Evolutionary conservation across 2,888 invertebrate species (phyloP).

Genomic region (Habroteleia sp.): DNA sequence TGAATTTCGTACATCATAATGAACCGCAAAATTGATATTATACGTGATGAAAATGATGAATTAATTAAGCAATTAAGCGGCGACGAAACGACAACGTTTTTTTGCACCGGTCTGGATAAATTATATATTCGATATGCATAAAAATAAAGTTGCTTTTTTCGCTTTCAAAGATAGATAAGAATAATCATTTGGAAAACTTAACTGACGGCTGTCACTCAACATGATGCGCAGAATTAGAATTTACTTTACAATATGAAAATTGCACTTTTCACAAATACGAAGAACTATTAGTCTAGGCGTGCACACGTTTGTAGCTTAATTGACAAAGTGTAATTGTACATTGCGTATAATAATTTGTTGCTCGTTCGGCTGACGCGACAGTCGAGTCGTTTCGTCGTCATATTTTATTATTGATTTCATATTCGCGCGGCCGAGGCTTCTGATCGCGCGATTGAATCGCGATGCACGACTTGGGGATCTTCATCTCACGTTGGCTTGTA

Average conservation of each 20-base stretch:
- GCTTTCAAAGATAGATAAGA: slow-evolving; percentile 47
- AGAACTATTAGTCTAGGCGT: slow-evolving; percentile 47
- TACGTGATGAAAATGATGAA: slow-evolving; percentile 42
- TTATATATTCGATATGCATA: slow-evolving; percentile 38
- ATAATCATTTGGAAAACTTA: slow-evolving; percentile 55
- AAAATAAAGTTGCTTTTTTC: slow-evolving; percentile 41
- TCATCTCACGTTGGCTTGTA: slow-evolving; percentile 30
- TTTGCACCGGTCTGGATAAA: slow-evolving; percentile 5
- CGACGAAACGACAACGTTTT: slow-evolving; percentile 32
- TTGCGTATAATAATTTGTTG: slow-evolving; percentile 53
- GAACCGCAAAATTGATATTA: slow-evolving; percentile 39
- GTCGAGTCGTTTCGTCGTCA: slow-evolving; percentile 20
- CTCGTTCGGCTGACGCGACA: slow-evolving; percentile 30
- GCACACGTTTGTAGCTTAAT: slow-evolving; percentile 42
- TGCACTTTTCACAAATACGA: slow-evolving; percentile 50
- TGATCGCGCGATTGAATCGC: slow-evolving; percentile 40
- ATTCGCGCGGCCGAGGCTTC: slow-evolving; percentile 1
- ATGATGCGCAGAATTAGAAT: slow-evolving; percentile 46
- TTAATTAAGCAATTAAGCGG: slow-evolving; percentile 48
- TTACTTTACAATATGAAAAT: slow-evolving; percentile 51
- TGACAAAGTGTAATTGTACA: slow-evolving; percentile 60
- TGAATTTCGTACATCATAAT: slow-evolving; percentile 47
- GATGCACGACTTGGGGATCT: slow-evolving; percentile 31
- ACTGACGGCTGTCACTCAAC: slow-evolving; percentile 55
- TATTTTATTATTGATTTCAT: slow-evolving; percentile 46